phyloP scores from a whole-genome alignment of 2,888 invertebrate species.

The Orthosia cruda region DNA sequence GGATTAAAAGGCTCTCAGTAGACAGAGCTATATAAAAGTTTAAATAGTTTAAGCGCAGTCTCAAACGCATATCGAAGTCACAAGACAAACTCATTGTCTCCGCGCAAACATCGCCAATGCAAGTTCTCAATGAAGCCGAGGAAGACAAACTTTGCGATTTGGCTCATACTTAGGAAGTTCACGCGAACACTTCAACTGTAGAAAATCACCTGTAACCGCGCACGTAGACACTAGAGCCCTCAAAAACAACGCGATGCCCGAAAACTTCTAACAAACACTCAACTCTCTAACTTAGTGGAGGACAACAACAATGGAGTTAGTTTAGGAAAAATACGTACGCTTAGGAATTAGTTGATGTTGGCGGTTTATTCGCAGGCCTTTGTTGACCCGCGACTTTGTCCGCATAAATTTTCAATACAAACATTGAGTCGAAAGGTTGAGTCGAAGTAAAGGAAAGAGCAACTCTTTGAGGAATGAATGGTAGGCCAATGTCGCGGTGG shows the following conservation, averaged over 20 bases:
- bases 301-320: slow-evolving; percentile 72
- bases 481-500: neutral
- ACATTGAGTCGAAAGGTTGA: neutral
- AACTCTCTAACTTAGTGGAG: slow-evolving; percentile 68
- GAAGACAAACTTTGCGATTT: slow-evolving; percentile 84
- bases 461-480: too few relatives aligned
- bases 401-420: neutral
- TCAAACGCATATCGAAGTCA: slow-evolving; percentile 81
- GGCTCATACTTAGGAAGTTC: slow-evolving; percentile 83
- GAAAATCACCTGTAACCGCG: slow-evolving; percentile 83
- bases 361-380: slow-evolving; percentile 28
- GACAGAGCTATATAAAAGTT: slow-evolving; percentile 71
- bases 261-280: slow-evolving; percentile 81
- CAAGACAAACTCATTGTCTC: slow-evolving; percentile 86
- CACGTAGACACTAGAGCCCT: slow-evolving; percentile 75
- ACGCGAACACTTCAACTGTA: slow-evolving; percentile 77
- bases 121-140: slow-evolving; percentile 82
- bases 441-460: neutral
- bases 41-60: slow-evolving; percentile 77
- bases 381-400: neutral
- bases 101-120: slow-evolving; percentile 79
- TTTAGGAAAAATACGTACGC: slow-evolving; percentile 67
- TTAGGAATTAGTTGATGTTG: slow-evolving; percentile 59
- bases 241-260: slow-evolving; percentile 79
- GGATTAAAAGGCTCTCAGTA: slow-evolving; percentile 68